Conservation (phyloP, 2,797 vertebrate genomes). For the Pantherophis vulpinus region DNA sequence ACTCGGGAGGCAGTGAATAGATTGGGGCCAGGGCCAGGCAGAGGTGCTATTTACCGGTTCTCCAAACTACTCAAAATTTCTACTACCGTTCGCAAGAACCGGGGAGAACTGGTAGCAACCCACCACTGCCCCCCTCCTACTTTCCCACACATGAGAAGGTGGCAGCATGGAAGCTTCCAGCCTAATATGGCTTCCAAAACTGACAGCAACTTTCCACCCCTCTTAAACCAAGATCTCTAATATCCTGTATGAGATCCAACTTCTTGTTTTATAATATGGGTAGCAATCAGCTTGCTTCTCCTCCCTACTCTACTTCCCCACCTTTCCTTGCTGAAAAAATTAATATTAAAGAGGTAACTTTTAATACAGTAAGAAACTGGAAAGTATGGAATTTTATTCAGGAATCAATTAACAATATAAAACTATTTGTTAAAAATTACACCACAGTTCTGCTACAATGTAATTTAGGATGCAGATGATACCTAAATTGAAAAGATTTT, state of each 20-base stretch:
- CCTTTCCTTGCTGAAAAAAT: neutral
- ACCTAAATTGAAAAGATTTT: neutral
- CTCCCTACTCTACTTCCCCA: neutral
- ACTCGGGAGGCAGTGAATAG: no score
- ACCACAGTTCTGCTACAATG: neutral
- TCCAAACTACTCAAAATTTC: no score
- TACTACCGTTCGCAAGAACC: no score
- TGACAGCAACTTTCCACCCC: neutral
- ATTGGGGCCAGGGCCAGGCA: no score
- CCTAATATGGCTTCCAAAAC: no score
- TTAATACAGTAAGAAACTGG: neutral
- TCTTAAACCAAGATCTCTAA: conserved; percentile 2
- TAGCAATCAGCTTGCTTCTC: neutral
- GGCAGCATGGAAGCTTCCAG: no score
- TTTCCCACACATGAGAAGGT: no score
- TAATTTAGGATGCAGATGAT: neutral
- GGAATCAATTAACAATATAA: neutral
- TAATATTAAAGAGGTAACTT: neutral
- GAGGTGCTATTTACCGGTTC: no score
- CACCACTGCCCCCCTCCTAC: no score
- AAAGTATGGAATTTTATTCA: neutral
- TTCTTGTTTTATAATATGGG: neutral
- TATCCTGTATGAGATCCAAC: neutral
- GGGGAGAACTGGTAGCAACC: no score
- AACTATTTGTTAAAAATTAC: neutral